Base-by-base conservation (phyloP, 2,113 vertebrate species). In the Acrocephalus arundinaceus region DNA sequence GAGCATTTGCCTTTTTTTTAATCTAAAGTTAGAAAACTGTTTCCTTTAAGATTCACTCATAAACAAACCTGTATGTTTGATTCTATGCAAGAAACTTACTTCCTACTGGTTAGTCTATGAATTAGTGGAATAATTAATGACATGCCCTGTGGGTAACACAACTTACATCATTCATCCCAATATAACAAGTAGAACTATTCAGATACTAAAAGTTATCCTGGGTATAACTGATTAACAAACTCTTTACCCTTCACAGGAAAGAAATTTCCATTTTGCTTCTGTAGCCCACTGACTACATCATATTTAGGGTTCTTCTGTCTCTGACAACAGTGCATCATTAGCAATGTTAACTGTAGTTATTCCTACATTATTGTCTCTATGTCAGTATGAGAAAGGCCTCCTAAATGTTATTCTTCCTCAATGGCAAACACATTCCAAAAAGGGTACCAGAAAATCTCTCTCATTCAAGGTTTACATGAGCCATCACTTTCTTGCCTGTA, bases 101-200 rank as follows among this genome's bases (percentile, higher is more conserved):
- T 88, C 27, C 35, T 91, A 85, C 82, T 63, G 46, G 83, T 75
- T 74, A 83, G 67, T 63, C 89, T 87, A 73, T 85, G 30, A 87
- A 95, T 91, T 88, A 85, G 39, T 73, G 19, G 51, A 87, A 93
- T 74, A 91, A 95, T 91, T 87, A 21, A 94, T 67, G 5, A 58
- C 15, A 33, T 83, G 15, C 37, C 74, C 62, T 45, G 15, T 63
- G 71, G 70, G 55, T 79, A 95, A 55, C n/a, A 71, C 72, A 85
- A 73, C 43, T 93, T 75, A 79, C 43, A 58, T 51, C 41, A 85
- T 85, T 82, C 49, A 87, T 91, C 39, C 46, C 25, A 58, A 19
- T 54, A 79, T 43, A 70, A 25, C 30, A 85, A 85, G 58, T 49
- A 24, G 68, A 82, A 90, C 59, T 71, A 48, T 77, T 87, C 37